A percentile compares a stretch with the other conserved stretches of the same genome.
Conservation (phyloP, 2,113 vertebrate genomes). For the Geococcyx californianus region DNA sequence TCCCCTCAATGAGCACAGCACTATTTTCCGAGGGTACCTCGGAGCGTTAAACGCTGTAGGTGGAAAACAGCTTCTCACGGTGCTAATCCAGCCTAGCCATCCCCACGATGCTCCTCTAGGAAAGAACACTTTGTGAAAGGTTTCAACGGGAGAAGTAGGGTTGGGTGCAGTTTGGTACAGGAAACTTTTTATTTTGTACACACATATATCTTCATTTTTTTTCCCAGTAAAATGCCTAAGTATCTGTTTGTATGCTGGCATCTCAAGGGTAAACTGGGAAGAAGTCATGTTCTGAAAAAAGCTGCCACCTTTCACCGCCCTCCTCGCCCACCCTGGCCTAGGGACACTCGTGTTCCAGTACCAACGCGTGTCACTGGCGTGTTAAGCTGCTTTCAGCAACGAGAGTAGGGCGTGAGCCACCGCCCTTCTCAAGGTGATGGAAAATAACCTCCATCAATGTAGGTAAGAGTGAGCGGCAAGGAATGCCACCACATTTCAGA, state of each 20-base stretch:
- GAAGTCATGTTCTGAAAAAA: not conserved
- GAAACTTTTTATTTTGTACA: not conserved
- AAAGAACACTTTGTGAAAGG: not conserved
- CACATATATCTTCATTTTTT: no score
- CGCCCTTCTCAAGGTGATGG: accelerated
- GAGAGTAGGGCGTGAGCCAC: not conserved
- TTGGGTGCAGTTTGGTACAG: accelerated
- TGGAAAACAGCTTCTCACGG: not conserved
- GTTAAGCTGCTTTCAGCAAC: not conserved
- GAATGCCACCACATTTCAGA: not conserved
- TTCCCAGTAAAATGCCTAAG: not conserved
- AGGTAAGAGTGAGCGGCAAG: accelerated
- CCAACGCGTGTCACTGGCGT: accelerated
- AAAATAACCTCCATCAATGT: not conserved
- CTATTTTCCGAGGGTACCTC: not conserved
- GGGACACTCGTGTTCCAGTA: accelerated
- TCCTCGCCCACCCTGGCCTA: accelerated
- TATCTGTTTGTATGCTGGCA: accelerated
- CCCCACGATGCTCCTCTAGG: accelerated
- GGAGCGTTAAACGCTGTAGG: accelerated
- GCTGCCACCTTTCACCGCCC: not conserved
- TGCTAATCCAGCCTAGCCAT: accelerated
- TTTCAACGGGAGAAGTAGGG: accelerated
- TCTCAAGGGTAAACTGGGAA: accelerated
- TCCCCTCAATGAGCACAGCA: not conserved